A percentile compares a stretch with the other conserved stretches of the same genome.
These are phyloP conservation scores for Magallana angulata DNA, from an alignment of 1,140 invertebrate species.

Conservation along the genomic window DNA sequence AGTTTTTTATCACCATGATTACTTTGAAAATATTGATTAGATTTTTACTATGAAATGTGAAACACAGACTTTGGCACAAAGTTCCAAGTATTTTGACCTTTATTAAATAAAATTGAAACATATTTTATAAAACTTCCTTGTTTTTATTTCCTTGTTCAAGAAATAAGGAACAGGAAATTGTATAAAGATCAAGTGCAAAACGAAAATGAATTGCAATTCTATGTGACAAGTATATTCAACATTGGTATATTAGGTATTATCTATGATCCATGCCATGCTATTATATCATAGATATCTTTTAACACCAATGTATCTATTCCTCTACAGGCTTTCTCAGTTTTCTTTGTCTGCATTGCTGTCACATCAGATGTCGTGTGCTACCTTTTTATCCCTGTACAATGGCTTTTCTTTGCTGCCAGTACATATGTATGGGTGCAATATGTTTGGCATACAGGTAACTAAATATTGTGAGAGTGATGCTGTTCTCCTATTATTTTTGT, in stretches of 20 bases:
- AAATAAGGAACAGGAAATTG: not conserved
- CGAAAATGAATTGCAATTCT: not conserved
- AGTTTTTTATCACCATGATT: no score
- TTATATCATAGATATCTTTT: not conserved
- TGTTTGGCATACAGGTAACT: conserved; percentile 97
- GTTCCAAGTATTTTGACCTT: no score
- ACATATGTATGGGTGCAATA: conserved; percentile 99
- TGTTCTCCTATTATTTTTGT: no score
- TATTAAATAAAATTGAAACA: no score
- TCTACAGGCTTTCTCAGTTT: conserved; percentile 96
- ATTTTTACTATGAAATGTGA: no score
- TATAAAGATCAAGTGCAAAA: not conserved
- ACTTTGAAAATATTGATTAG: no score
- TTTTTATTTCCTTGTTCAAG: not conserved
- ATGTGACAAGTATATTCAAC: not conserved
- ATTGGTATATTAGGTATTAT: not conserved
- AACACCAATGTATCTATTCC: conserved; percentile 3
- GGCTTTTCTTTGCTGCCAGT: conserved; percentile 98
- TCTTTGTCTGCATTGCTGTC: conserved; percentile 98
- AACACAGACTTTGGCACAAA: no score
- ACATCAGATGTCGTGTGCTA: conserved; percentile 99
- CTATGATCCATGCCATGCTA: no score
- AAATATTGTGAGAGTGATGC: not conserved
- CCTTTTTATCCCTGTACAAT: conserved; percentile 99
- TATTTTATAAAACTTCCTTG: no score